A percentile compares a stretch with the other conserved stretches of the same genome.
phyloP scores from a whole-genome alignment of 64 coral and sea anemone genomes.

The Hydrozoanthus tunicans region DNA sequence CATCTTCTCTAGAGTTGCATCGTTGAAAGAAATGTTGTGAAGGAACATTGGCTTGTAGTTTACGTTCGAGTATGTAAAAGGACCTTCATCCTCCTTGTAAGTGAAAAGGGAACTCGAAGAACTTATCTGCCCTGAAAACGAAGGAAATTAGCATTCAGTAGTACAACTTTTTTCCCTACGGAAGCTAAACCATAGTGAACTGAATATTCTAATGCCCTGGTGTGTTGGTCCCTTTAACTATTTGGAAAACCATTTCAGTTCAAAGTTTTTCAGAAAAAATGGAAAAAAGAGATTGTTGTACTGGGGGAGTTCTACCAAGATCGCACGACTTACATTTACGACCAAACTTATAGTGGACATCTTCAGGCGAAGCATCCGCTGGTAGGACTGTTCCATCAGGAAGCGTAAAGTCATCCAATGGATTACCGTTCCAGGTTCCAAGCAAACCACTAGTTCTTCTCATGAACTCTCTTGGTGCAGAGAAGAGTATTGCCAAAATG shows the following conservation, averaged over 20 bases:
- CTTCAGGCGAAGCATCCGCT: constrained; percentile 40
- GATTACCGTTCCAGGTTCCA: constrained; percentile 48
- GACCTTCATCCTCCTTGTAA: constrained; percentile 12
- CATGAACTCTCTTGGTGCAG: constrained; percentile 27
- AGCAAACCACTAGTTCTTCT: constrained; percentile 40
- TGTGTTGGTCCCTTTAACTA: too few relatives aligned
- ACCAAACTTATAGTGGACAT: constrained; percentile 54
- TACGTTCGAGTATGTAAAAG: constrained; percentile 19
- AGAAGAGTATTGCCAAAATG: constrained; percentile 30
- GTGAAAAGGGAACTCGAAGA: constrained; percentile 36
- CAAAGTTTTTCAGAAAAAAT: too few relatives aligned
- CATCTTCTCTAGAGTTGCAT: not conserved
- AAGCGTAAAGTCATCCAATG: constrained; percentile 40
- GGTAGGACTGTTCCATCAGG: constrained; percentile 32
- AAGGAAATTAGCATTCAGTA: not conserved
- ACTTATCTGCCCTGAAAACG: constrained; percentile 31
- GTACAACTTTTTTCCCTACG: not conserved
- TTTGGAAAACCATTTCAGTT: too few relatives aligned
- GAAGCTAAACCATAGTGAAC: not conserved
- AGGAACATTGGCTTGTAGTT: constrained; percentile 61
- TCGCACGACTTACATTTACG: constrained; percentile 24
- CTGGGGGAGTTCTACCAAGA: not conserved
- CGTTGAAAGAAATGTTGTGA: constrained; percentile 38
- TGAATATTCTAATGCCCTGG: too few relatives aligned
- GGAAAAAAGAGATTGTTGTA: not conserved